Percentiles rank a stretch among this genome's conserved stretches.
These are phyloP conservation scores for Enteromius afrohamiltoni DNA, from an alignment of 2,797 vertebrate species.

Conservation along the genomic window DNA sequence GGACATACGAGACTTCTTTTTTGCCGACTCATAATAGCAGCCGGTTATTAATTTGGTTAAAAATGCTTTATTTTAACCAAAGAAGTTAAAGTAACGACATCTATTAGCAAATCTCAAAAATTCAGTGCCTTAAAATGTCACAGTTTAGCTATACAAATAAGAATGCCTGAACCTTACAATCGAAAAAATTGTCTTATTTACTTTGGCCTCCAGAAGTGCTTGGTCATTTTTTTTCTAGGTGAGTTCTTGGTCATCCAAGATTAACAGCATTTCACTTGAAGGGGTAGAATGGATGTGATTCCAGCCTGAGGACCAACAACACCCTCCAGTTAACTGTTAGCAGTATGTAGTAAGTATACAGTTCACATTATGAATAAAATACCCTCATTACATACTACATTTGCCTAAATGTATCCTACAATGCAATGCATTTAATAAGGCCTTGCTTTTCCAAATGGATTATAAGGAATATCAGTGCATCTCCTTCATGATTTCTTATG, in stretches of 20 bases:
- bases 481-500: neutral
- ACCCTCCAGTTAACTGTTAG: conserved; percentile 4
- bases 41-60: no score
- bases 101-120: neutral
- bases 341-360: neutral
- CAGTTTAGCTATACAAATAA: neutral
- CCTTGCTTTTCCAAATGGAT: neutral
- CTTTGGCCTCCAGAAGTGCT: neutral
- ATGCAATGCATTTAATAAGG: neutral
- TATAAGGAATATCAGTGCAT: neutral
- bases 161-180: neutral
- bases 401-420: neutral
- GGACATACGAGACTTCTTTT: neutral
- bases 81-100: neutral
- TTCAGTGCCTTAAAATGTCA: conserved; percentile 10
- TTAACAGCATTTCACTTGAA: conserved; percentile 50
- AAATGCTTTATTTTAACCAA: neutral
- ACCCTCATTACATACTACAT: neutral
- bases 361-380: neutral
- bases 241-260: neutral
- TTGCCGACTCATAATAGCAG: no score
- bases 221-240: neutral
- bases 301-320: conserved; percentile 44
- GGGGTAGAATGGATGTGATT: conserved; percentile 57
- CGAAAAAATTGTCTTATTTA: neutral